These are phyloP conservation scores for Phrynocephalus forsythii DNA, from an alignment of 2,797 vertebrate genomes.

Conservation along the genomic window DNA sequence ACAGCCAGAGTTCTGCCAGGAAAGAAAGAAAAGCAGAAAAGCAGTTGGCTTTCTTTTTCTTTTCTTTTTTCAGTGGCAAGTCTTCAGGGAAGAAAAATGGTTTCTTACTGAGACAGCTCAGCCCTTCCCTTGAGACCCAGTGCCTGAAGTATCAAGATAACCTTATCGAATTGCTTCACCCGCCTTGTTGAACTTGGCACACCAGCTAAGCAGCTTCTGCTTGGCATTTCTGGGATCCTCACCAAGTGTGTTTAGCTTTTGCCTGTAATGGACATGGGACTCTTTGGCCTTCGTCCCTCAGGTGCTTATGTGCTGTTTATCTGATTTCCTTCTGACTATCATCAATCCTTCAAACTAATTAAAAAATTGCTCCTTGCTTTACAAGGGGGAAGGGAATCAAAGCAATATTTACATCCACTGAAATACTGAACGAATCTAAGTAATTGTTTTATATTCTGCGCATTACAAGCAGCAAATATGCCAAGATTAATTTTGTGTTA, in stretches of 20 bases:
- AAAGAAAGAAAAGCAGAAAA: slow-evolving; percentile 10
- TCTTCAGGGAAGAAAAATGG: background rate
- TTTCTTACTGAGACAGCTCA: slow-evolving; percentile 44
- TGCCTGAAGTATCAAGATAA: slow-evolving; percentile 46
- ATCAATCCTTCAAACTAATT: slow-evolving; percentile 38
- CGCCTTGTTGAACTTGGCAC: slow-evolving; percentile 45
- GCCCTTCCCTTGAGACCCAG: slow-evolving; percentile 14
- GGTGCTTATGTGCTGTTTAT: slow-evolving; percentile 3
- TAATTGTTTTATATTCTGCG: slow-evolving; percentile 71
- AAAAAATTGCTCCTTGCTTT: slow-evolving; percentile 56
- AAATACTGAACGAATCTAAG: slow-evolving; percentile 59
- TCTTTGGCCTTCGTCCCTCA: slow-evolving; percentile 16
- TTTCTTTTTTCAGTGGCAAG: slow-evolving; percentile 4
- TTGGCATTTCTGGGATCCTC: slow-evolving; percentile 34
- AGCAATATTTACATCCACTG: slow-evolving; percentile 59
- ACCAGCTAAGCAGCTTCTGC: slow-evolving; percentile 54
- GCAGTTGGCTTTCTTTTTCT: slow-evolving; percentile 27
- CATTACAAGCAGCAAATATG: slow-evolving; percentile 76
- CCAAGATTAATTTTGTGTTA: slow-evolving; percentile 77
- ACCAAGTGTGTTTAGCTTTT: slow-evolving; percentile 49
- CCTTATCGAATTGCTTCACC: slow-evolving; percentile 47
- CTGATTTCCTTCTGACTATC: slow-evolving; percentile 40
- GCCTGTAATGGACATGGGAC: slow-evolving; percentile 40
- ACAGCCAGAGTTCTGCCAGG: slow-evolving; percentile 8
- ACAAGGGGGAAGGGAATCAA: slow-evolving; percentile 60